Percentiles rank a stretch among this genome's conserved stretches.
phyloP scores from a whole-genome alignment of 2,797 vertebrate genomes.

The Gallirallus australis region DNA sequence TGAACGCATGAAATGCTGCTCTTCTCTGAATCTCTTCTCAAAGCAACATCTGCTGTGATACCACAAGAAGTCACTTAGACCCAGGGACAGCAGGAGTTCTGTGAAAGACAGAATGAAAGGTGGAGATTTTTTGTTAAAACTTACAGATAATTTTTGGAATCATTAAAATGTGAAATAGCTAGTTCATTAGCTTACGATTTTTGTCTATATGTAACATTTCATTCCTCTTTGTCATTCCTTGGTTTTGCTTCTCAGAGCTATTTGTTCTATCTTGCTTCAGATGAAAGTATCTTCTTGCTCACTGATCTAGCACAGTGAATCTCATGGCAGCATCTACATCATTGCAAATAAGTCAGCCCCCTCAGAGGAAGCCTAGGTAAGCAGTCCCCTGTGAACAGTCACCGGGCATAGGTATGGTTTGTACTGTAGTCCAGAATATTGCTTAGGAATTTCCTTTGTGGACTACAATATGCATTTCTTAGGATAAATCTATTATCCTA shows the following conservation, averaged over 20 bases:
- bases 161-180: slow-evolving; percentile 31
- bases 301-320: background rate
- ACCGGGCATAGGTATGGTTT: background rate
- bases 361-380: background rate
- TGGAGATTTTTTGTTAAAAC: background rate
- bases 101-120: background rate
- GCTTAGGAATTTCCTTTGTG: background rate
- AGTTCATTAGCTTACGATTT: background rate
- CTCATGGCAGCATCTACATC: background rate
- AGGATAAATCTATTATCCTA: background rate
- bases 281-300: background rate
- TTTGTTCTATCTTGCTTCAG: background rate
- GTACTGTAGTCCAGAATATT: background rate
- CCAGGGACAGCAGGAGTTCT: background rate
- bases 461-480: background rate
- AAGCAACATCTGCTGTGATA: background rate
- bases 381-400: background rate
- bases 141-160: slow-evolving; percentile 15
- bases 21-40: background rate
- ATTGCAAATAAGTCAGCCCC: background rate
- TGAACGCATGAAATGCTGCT: background rate
- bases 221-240: background rate
- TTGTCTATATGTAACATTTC: background rate
- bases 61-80: background rate
- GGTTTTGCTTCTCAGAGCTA: background rate